These are phyloP conservation scores for Hapalemur alaotrensis DNA, from an alignment of 2,797 vertebrate genomes.

Conservation along the genomic window DNA sequence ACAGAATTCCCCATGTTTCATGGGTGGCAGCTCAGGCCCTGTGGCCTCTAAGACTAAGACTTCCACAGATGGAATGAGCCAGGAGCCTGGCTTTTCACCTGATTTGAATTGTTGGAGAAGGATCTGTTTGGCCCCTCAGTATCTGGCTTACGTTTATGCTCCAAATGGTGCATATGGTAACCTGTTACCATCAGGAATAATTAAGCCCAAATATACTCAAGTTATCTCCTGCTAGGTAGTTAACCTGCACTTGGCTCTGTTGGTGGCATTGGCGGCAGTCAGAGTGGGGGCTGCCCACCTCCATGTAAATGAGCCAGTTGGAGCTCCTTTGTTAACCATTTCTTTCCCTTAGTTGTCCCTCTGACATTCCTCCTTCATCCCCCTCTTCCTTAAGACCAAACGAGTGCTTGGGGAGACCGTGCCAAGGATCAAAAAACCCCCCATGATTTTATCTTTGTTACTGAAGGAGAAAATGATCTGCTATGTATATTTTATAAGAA, in stretches of 20 bases:
- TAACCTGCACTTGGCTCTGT: slow-evolving; percentile 64
- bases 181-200: slow-evolving; percentile 46
- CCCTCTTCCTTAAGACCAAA: neutral
- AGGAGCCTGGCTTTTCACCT: neutral
- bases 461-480: slow-evolving; percentile 74
- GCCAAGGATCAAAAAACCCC: neutral
- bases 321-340: slow-evolving; percentile 8
- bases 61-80: neutral
- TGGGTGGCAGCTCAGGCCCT: neutral
- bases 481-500: slow-evolving; percentile 82
- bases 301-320: slow-evolving; percentile 2
- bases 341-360: neutral
- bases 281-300: slow-evolving; percentile 30
- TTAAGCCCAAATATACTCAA: slow-evolving; percentile 36
- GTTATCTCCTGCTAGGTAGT: slow-evolving; percentile 57
- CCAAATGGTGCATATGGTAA: slow-evolving; percentile 27
- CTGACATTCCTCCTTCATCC: neutral
- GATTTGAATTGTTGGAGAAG: slow-evolving; percentile 8
- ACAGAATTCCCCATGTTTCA: neutral
- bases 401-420: neutral
- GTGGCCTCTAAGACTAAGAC: neutral
- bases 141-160: slow-evolving; percentile 41
- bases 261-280: slow-evolving; percentile 20
- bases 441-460: slow-evolving; percentile 72
- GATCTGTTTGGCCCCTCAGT: neutral